These are phyloP conservation scores for Hybos culiciformis DNA, from an alignment of 2,888 invertebrate species.

Conservation along the genomic window DNA sequence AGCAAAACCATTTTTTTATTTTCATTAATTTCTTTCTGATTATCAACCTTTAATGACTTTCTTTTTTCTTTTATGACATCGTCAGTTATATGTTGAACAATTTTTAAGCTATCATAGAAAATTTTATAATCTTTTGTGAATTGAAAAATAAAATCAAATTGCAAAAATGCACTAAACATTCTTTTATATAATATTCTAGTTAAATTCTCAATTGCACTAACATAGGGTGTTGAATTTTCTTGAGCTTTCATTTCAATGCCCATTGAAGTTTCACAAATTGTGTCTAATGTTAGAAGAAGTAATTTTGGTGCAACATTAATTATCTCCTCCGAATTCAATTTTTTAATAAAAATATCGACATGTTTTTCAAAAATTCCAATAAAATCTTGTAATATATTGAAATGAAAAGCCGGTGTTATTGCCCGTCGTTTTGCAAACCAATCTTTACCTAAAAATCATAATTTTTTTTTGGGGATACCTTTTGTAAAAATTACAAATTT, in stretches of 20 bases:
- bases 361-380: slow-evolving; percentile 50
- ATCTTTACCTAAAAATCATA: slow-evolving; percentile 18
- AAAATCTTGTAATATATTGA: slow-evolving; percentile 55
- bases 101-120: not conserved
- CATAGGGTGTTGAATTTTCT: slow-evolving; percentile 47
- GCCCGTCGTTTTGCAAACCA: slow-evolving; percentile 52
- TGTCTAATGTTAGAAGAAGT: slow-evolving; percentile 22
- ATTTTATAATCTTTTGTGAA: not conserved
- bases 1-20: slow-evolving; percentile 46
- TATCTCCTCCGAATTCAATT: slow-evolving; percentile 19
- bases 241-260: slow-evolving; percentile 56
- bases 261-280: slow-evolving; percentile 51
- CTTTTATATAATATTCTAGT: not conserved
- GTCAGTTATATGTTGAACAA: slow-evolving; percentile 6
- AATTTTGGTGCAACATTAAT: slow-evolving; percentile 43
- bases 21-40: slow-evolving; percentile 20
- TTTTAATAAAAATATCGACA: slow-evolving; percentile 38
- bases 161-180: not conserved
- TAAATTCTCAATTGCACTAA: slow-evolving; percentile 49
- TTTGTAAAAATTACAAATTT: too few species aligned
- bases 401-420: slow-evolving; percentile 60
- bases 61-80: slow-evolving; percentile 9
- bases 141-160: not conserved
- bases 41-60: not conserved
- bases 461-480: too few species aligned